Percentiles rank a stretch among this genome's conserved stretches.
These are phyloP conservation scores for Bombus waltoni DNA, from an alignment of 1,140 invertebrate genomes.

Conservation along the genomic window DNA sequence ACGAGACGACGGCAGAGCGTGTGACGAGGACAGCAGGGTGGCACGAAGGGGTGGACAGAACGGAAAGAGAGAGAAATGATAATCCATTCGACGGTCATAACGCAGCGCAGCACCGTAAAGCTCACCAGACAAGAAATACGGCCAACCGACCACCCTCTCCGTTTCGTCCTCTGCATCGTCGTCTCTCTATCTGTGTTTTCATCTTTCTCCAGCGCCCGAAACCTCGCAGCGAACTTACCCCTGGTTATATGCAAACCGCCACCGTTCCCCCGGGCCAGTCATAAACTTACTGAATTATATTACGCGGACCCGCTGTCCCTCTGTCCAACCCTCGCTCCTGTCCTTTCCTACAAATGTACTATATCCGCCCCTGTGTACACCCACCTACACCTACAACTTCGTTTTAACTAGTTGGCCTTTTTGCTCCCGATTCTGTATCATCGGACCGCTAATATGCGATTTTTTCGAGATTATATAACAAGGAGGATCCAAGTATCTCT, in stretches of 20 bases:
- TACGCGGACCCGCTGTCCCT: conserved; percentile 76
- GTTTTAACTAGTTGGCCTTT: conserved; percentile 24
- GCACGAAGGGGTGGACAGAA: conserved; percentile 58
- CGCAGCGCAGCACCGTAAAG: conserved; percentile 78
- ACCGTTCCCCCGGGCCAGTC: conserved; percentile 80
- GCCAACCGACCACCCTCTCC: conserved; percentile 74
- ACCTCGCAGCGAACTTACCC: conserved; percentile 79
- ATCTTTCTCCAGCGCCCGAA: conserved; percentile 50
- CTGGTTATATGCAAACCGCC: conserved; percentile 82
- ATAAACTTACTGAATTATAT: conserved; percentile 84
- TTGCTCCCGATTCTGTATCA: neutral
- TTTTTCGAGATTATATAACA: conserved; percentile 32
- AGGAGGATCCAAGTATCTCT: neutral
- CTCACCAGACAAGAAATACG: conserved; percentile 83
- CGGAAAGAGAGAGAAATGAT: conserved; percentile 76
- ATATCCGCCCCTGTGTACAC: neutral
- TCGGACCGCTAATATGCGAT: neutral
- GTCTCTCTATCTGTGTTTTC: conserved; percentile 50
- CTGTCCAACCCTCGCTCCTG: conserved; percentile 53
- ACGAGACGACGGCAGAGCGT: conserved; percentile 7
- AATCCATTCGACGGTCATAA: conserved; percentile 83
- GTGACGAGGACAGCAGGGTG: conserved; percentile 6
- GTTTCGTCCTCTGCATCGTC: conserved; percentile 59
- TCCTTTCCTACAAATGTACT: conserved; percentile 46
- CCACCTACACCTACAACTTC: neutral